Base-by-base conservation (phyloP, 2,888 invertebrate species). In the Beris chalybata region DNA sequence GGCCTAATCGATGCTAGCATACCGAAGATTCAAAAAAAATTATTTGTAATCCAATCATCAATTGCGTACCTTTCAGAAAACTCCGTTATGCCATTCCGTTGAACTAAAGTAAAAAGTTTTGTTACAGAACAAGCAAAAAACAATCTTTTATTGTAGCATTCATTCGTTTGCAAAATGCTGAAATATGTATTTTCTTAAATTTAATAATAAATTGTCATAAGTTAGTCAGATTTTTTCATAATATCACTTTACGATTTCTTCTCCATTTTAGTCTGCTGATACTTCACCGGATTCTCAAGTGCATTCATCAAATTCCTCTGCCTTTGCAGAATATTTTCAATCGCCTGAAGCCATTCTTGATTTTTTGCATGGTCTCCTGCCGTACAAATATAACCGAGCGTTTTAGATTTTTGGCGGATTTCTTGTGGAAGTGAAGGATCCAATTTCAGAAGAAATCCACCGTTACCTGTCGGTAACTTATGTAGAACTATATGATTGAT, bases 251-350 rank as follows among this genome's bases (percentile, higher is more conserved):
- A 22, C 22, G 22, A 22, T 22, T 22, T 22, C 22, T 22, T 22
- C 22, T 22, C 22, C 22, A 22, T 1, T 22, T 22, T 22, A 22
- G 22, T 22, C 22, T 22, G 91, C 83, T 92, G 92, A 83, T 92
- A 91, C 76, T 89, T 89, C 78, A 95, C 93, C 38, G 98, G 98
- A 82, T 95, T 95, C 83, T 97, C 96, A 73, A 98, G 89, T 74
- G 95, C 95, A 80, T 90, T 91, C 72, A 97, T 88, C 82, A 98
- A 95, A 82, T 93, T 93, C 76, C 89, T 89, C 83, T 99, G 98
- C 74, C 92, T 92, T 80, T 97, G 93, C 67, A 97, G 86, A 73
- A 97, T 94, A 75, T 88, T 87, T 72, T 88, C 87, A 71, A 99
- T 88, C 66, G 90, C 91, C 63, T 88, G 83, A 71, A 92, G 84